Evolutionary conservation across 1,140 invertebrate genomes (phyloP).

Genomic region (Gryon sp.): DNA sequence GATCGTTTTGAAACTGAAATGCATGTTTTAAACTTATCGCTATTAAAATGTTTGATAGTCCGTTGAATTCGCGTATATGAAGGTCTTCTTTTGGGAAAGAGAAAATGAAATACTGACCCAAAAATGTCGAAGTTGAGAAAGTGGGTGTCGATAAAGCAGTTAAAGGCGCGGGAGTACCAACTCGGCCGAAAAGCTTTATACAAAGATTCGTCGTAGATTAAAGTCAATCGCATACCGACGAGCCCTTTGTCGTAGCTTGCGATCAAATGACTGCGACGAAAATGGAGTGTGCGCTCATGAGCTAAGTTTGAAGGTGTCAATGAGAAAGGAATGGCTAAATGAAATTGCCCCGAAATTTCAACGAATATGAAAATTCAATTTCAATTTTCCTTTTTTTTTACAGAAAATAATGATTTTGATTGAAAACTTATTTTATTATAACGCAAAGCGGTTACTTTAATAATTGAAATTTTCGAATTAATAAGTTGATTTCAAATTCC

Average conservation of each 20-base stretch:
- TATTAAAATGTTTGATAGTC: conserved; percentile 33
- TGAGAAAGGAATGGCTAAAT: conserved; percentile 25
- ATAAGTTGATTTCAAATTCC: too few relatives aligned
- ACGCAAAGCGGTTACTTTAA: too few relatives aligned
- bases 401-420: too few relatives aligned
- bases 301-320: conserved; percentile 42
- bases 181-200: conserved; percentile 40
- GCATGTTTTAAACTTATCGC: conserved; percentile 18
- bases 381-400: too few relatives aligned
- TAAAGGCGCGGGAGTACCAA: conserved; percentile 19
- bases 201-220: conserved; percentile 62
- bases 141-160: conserved; percentile 37
- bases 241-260: conserved; percentile 47
- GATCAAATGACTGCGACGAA: conserved; percentile 58
- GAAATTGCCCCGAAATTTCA: conserved; percentile 42
- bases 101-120: conserved; percentile 57
- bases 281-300: conserved; percentile 38
- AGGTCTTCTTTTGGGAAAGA: too few relatives aligned
- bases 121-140: conserved; percentile 45
- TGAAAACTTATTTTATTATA: too few relatives aligned
- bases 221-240: conserved; percentile 59
- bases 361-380: conserved; percentile 20
- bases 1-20: conserved; percentile 4
- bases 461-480: too few relatives aligned
- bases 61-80: not conserved